Evolutionary conservation across 2,797 vertebrate genomes (phyloP).

Genomic region (Pristis pectinata): DNA sequence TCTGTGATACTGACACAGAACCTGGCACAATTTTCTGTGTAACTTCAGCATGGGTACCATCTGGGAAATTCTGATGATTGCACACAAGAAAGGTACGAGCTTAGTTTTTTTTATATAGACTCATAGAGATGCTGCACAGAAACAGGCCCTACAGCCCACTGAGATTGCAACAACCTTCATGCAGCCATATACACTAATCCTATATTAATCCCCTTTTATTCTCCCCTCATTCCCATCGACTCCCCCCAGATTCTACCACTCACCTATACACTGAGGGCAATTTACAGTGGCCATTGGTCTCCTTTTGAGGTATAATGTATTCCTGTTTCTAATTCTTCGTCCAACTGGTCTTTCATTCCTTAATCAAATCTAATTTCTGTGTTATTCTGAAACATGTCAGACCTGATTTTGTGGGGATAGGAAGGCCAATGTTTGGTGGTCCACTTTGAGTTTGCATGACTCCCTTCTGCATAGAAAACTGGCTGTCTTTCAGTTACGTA

Average conservation of each 20-base stretch:
- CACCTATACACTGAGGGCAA: too few species aligned
- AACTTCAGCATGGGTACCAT: background rate
- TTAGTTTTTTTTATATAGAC: too few species aligned
- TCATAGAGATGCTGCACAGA: too few species aligned
- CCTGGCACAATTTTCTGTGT: background rate
- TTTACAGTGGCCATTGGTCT: too few species aligned
- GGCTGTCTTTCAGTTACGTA: background rate
- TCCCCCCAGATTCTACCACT: too few species aligned
- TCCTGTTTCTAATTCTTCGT: background rate
- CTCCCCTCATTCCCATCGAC: too few species aligned
- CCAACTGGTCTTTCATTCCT: background rate
- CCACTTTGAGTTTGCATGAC: background rate
- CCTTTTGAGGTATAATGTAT: background rate
- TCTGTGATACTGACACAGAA: background rate
- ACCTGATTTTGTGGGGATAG: too few species aligned
- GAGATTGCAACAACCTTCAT: too few species aligned
- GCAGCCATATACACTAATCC: too few species aligned
- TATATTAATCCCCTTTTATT: too few species aligned
- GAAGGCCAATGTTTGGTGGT: background rate
- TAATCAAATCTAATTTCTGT: background rate
- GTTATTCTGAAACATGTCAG: background rate
- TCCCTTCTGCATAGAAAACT: background rate
- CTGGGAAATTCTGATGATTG: background rate
- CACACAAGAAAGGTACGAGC: background rate
- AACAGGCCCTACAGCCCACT: too few species aligned